Conservation (phyloP, 2,113 vertebrate genomes). For the Martes martes region DNA sequence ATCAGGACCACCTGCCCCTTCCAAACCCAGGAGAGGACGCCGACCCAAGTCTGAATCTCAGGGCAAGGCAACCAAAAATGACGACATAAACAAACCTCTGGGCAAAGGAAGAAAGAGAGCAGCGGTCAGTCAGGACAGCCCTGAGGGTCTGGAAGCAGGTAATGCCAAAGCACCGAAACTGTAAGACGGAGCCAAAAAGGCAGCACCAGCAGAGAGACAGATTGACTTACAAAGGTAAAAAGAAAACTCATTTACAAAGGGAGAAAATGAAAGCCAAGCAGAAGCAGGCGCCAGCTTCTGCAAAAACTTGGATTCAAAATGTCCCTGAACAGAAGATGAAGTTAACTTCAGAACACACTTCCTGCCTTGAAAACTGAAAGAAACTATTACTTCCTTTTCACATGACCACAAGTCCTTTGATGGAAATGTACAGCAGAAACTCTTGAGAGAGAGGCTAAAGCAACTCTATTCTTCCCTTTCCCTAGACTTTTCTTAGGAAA, state of each 20-base stretch:
- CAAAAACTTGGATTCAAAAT: conserved; percentile 82
- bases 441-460: conserved; percentile 85
- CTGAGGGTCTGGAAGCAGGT: conserved; percentile 87
- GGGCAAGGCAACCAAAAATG: conserved; percentile 84
- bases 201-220: conserved; percentile 92
- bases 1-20: conserved; percentile 81
- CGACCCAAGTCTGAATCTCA: conserved; percentile 89
- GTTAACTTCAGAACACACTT: conserved; percentile 88
- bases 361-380: conserved; percentile 87
- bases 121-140: conserved; percentile 84
- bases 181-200: conserved; percentile 91
- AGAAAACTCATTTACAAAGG: conserved; percentile 81
- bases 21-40: conserved; percentile 89
- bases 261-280: conserved; percentile 85
- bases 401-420: conserved; percentile 76
- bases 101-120: conserved; percentile 93
- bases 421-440: conserved; percentile 84
- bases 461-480: conserved; percentile 81
- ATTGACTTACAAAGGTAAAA: conserved; percentile 97
- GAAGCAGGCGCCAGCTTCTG: conserved; percentile 84
- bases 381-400: conserved; percentile 82
- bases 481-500: conserved; percentile 86
- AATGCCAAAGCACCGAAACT: conserved; percentile 97
- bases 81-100: conserved; percentile 86
- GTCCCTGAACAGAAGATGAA: conserved; percentile 83